A percentile compares a stretch with the other conserved stretches of the same genome.
Evolutionary conservation across 2,888 invertebrate genomes (phyloP).

Genomic region (Theodoxus fluviatilis): DNA sequence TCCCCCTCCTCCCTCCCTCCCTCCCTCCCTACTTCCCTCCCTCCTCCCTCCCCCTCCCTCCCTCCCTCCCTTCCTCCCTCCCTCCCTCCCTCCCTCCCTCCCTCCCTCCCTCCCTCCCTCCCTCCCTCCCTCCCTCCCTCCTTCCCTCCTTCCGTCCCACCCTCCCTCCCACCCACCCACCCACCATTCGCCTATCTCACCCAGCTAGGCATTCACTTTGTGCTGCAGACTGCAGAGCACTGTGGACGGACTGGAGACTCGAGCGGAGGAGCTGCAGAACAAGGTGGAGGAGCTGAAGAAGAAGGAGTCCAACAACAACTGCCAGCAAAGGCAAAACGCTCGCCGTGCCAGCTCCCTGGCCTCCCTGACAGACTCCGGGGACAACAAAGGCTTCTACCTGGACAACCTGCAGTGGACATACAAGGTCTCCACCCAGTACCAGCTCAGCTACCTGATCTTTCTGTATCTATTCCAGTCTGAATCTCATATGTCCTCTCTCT

Average conservation of each 20-base stretch:
- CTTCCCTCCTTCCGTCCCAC: not conserved
- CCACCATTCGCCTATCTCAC: not conserved
- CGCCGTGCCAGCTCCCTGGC: slow-evolving; percentile 46
- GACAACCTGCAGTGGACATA: slow-evolving; percentile 53
- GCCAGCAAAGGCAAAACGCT: slow-evolving; percentile 45
- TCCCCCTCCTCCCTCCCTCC: no score
- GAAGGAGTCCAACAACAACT: slow-evolving; percentile 39
- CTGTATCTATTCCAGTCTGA: no score
- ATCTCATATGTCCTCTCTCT: no score
- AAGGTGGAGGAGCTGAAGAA: slow-evolving; percentile 76
- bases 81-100: slow-evolving; percentile 30
- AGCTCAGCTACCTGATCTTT: slow-evolving; percentile 53
- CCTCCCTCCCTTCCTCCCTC: no score
- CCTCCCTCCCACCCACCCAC: not conserved
- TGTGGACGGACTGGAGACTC: slow-evolving; percentile 81
- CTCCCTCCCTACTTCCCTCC: no score
- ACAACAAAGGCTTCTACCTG: slow-evolving; percentile 44
- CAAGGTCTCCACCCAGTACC: slow-evolving; percentile 49
- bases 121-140: not conserved
- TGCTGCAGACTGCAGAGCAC: slow-evolving; percentile 64
- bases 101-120: slow-evolving; percentile 28
- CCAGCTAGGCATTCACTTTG: not conserved
- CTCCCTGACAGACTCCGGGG: no score
- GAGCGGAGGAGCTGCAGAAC: slow-evolving; percentile 83
- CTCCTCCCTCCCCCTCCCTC: no score